These are phyloP conservation scores for Hetaerina titia DNA, from an alignment of 2,888 invertebrate genomes.

Conservation along the genomic window DNA sequence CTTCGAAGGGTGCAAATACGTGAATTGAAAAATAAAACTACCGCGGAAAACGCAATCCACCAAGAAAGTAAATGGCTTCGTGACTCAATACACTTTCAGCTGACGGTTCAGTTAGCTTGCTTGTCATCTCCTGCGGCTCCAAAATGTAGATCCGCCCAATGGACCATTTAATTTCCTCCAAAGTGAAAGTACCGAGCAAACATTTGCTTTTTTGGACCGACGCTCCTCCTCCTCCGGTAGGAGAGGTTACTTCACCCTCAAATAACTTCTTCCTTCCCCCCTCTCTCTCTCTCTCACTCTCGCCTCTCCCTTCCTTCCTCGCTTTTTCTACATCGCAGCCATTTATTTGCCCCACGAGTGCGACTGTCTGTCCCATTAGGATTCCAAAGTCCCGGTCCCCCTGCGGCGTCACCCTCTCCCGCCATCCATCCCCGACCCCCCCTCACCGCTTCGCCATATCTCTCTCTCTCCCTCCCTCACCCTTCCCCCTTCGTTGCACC, in stretches of 20 bases:
- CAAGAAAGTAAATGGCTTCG: background rate
- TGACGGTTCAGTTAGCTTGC: background rate
- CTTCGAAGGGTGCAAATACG: too few species aligned
- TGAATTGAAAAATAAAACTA: too few species aligned
- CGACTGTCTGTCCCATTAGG: slow-evolving; percentile 9
- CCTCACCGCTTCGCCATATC: background rate
- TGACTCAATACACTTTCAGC: slow-evolving; percentile 8
- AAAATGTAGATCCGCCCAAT: background rate
- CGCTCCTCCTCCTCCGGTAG: background rate
- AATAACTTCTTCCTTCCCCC: background rate
- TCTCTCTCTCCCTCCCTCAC: background rate
- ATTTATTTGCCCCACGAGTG: background rate
- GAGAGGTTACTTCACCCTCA: background rate
- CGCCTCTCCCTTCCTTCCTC: background rate
- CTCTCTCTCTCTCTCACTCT: background rate
- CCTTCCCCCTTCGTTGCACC: background rate
- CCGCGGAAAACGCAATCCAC: background rate
- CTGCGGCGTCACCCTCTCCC: too few species aligned
- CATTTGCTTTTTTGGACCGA: slow-evolving; percentile 14
- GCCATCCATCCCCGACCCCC: background rate
- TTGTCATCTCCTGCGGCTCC: background rate
- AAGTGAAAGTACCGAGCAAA: background rate
- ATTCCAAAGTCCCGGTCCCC: background rate
- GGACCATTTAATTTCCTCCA: background rate
- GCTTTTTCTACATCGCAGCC: background rate